phyloP scores from a whole-genome alignment of 2,113 vertebrate species.

The Barnardius zonarius region DNA sequence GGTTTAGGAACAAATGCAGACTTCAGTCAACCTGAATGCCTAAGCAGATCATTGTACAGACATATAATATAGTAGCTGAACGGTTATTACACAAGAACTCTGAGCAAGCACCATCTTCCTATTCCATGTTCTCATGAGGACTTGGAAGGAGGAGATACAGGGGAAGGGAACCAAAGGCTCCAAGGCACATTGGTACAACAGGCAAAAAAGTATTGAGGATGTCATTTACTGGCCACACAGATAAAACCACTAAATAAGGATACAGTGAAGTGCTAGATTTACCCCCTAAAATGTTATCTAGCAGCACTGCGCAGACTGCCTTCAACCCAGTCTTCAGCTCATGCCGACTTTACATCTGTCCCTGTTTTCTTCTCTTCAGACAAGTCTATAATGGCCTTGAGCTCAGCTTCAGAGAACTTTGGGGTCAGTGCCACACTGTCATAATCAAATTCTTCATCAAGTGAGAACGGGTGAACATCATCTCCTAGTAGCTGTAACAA shows the following conservation, averaged over 20 bases:
- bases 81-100: not conserved
- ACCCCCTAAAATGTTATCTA: not conserved
- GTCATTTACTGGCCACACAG: not conserved
- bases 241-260: not conserved
- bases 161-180: not conserved
- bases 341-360: not conserved
- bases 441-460: slow-evolving; percentile 82
- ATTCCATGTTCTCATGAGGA: not conserved
- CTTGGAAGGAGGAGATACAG: not conserved
- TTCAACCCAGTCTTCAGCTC: not conserved
- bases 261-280: not conserved
- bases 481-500: slow-evolving; percentile 63
- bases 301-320: not conserved
- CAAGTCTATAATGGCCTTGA: slow-evolving; percentile 10
- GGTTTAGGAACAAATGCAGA: not conserved
- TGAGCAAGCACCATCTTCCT: not conserved
- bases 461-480: slow-evolving; percentile 74
- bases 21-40: not conserved
- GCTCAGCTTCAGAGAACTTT: slow-evolving; percentile 70
- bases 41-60: not conserved
- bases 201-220: not conserved
- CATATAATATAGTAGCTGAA: not conserved
- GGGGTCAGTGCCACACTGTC: slow-evolving; percentile 72
- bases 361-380: not conserved
- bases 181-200: not conserved